Evolutionary conservation across 2,113 vertebrate genomes (phyloP).

Genomic region (Romanogobio albipinnatus): DNA sequence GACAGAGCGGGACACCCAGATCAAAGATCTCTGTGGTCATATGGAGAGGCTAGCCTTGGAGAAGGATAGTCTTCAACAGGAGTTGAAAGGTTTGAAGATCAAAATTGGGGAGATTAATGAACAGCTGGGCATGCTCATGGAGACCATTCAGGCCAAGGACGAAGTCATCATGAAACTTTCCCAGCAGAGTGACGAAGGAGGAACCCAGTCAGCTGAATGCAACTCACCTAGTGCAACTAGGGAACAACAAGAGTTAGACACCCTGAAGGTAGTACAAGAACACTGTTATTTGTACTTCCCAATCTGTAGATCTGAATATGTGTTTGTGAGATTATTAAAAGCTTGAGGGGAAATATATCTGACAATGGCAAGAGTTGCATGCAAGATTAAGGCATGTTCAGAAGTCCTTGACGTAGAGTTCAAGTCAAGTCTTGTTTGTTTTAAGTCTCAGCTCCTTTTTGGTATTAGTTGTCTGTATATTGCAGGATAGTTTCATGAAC

Average conservation of each 20-base stretch:
- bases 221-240: constrained; percentile 53
- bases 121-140: constrained; percentile 91
- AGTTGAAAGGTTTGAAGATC: constrained; percentile 83
- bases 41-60: constrained; percentile 86
- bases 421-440: background rate
- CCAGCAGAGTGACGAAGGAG: constrained; percentile 74
- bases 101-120: constrained; percentile 91
- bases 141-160: constrained; percentile 97
- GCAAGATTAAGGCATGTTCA: too few species aligned
- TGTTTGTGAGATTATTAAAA: background rate
- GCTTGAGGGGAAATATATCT: background rate
- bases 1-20: constrained; percentile 84
- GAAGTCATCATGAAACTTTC: constrained; percentile 95
- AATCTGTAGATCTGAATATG: background rate
- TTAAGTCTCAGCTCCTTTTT: background rate
- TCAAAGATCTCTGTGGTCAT: constrained; percentile 84
- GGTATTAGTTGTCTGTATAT: background rate
- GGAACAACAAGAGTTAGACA: constrained; percentile 86
- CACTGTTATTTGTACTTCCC: background rate
- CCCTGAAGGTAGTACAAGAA: constrained; percentile 78
- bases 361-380: background rate
- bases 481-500: background rate
- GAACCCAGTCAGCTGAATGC: constrained; percentile 56
- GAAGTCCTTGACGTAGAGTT: background rate
- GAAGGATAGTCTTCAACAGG: constrained; percentile 87